Percentiles rank a stretch among this genome's conserved stretches.
Conservation (phyloP, 2,888 invertebrate genomes). For the Ichneumon xanthorius region DNA sequence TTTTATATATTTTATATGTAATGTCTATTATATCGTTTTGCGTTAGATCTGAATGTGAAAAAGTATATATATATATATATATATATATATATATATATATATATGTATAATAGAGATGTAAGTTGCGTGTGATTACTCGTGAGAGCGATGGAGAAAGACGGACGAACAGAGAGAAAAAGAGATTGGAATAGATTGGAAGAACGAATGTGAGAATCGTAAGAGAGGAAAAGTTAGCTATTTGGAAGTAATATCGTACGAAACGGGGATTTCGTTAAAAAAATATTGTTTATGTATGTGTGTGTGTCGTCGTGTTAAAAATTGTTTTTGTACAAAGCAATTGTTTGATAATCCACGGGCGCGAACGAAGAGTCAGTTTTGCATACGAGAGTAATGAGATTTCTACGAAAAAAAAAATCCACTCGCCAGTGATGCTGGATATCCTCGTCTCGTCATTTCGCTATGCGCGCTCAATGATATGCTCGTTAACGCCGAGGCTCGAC, state of each 20-base stretch:
- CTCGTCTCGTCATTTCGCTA: conserved; percentile 14
- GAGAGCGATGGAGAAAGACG: conserved; percentile 66
- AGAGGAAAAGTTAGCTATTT: conserved; percentile 1
- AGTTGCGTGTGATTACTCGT: conserved; percentile 69
- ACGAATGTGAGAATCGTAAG: conserved; percentile 20
- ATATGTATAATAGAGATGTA: conserved; percentile 29
- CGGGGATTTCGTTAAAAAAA: conserved; percentile 13
- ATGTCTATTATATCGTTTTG: conserved; percentile 39
- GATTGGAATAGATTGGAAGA: conserved; percentile 20
- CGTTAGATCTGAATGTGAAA: conserved; percentile 57
- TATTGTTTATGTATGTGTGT: not conserved
- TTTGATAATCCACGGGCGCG: not conserved
- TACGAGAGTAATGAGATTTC: conserved; percentile 14
- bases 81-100: conserved; percentile 5
- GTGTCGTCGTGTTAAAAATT: not conserved
- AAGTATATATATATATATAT: not conserved
- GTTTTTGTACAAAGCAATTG: conserved; percentile 7
- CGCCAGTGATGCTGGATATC: not conserved
- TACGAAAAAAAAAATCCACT: conserved; percentile 3
- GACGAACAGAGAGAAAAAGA: conserved; percentile 34
- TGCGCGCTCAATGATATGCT: not conserved
- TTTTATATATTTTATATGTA: conserved; percentile 5
- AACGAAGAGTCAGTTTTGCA: not conserved
- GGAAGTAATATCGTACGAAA: conserved; percentile 11
- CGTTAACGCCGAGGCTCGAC: conserved; percentile 1